A percentile compares a stretch with the other conserved stretches of the same genome.
These are phyloP conservation scores for Drosophila oshimai DNA, from an alignment of 1,140 invertebrate species.

Conservation along the genomic window DNA sequence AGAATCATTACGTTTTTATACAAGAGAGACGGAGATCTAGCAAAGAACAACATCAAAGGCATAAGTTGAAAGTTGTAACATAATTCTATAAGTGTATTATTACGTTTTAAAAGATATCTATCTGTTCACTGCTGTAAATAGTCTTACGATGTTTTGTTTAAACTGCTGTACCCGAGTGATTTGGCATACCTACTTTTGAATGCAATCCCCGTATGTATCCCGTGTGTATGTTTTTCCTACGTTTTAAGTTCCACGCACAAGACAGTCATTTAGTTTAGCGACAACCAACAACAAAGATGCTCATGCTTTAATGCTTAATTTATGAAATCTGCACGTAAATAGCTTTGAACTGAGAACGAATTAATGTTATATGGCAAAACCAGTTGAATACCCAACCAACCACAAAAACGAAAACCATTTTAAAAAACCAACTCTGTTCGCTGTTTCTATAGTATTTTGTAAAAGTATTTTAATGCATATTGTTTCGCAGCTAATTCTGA, in stretches of 20 bases:
- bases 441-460: conserved; percentile 75
- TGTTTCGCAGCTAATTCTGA: conserved; percentile 59
- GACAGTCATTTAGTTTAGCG: conserved; percentile 72
- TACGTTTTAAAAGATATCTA: conserved; percentile 60
- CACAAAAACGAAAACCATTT: conserved; percentile 18
- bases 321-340: conserved; percentile 59
- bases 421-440: conserved; percentile 47
- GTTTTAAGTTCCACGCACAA: conserved; percentile 68
- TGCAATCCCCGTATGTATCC: conserved; percentile 6
- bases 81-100: conserved; percentile 64
- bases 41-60: conserved; percentile 27
- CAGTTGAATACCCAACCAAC: conserved; percentile 10
- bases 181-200: conserved; percentile 40
- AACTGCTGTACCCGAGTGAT: conserved; percentile 60
- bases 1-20: conserved; percentile 71
- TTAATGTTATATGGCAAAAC: conserved; percentile 10
- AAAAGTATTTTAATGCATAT: conserved; percentile 71
- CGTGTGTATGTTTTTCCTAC: conserved; percentile 29
- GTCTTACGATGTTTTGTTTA: conserved; percentile 59
- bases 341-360: conserved; percentile 61
- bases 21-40: conserved; percentile 18
- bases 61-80: conserved; percentile 66
- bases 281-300: conserved; percentile 61
- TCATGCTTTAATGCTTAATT: conserved; percentile 68
- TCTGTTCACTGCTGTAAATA: conserved; percentile 72